Evolutionary conservation across 2,113 vertebrate genomes (phyloP).

Genomic region (Lipophrys pholis): DNA sequence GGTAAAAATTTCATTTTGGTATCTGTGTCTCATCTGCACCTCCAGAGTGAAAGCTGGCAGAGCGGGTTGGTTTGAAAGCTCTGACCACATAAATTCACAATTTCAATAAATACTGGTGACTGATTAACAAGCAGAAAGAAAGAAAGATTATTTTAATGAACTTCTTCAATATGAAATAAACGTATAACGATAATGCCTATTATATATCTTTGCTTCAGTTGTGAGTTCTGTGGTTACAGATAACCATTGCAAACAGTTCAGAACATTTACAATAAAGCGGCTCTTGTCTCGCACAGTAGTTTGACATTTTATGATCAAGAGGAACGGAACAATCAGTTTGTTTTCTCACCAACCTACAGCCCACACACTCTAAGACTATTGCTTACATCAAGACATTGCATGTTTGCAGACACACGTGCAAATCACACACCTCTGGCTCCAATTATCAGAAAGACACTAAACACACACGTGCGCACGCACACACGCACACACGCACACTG

Average conservation of each 20-base stretch:
- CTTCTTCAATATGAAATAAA: too few relatives aligned
- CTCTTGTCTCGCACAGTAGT: too few relatives aligned
- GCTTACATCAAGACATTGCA: conserved; percentile 11
- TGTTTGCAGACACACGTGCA: neutral
- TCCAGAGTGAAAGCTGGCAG: neutral
- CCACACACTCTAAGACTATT: neutral
- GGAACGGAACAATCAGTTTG: too few relatives aligned
- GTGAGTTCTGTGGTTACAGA: too few relatives aligned
- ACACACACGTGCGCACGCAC: too few relatives aligned
- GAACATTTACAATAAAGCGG: too few relatives aligned
- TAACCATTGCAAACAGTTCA: too few relatives aligned
- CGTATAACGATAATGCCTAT: too few relatives aligned
- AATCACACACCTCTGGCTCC: conserved; percentile 39
- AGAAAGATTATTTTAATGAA: too few relatives aligned
- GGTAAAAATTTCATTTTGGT: conserved; percentile 40
- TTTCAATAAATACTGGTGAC: neutral
- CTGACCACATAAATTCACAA: neutral
- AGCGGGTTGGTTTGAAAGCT: conserved; percentile 5
- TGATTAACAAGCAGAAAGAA: neutral
- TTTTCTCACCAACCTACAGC: neutral
- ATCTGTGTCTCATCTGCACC: conserved; percentile 31
- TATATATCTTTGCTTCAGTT: too few relatives aligned
- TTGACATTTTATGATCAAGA: too few relatives aligned
- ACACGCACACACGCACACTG: too few relatives aligned
- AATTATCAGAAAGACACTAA: conserved; percentile 30